phyloP scores from a whole-genome alignment of 2,113 vertebrate species.

The Perccottus glenii region DNA sequence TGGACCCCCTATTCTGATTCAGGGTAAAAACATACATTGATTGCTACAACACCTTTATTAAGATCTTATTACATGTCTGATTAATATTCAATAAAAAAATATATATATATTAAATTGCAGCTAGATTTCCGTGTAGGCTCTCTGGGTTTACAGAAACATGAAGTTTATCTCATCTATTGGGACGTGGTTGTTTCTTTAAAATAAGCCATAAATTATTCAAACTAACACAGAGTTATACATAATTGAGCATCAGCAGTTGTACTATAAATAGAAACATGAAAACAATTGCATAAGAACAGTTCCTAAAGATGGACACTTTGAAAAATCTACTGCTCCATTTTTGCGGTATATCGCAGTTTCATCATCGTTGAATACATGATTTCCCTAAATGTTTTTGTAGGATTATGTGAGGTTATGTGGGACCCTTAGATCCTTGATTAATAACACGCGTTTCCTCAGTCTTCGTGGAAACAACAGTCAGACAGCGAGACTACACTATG shows the following conservation, averaged over 20 bases:
- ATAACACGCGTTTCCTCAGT: neutral
- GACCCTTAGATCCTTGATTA: neutral
- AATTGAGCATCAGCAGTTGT: neutral
- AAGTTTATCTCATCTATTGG: no score
- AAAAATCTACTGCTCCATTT: no score
- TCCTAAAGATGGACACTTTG: neutral
- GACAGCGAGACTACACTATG: conserved; percentile 5
- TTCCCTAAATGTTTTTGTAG: neutral
- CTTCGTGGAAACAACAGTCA: neutral
- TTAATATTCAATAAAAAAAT: no score
- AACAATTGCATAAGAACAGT: neutral
- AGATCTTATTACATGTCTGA: no score
- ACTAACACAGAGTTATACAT: neutral
- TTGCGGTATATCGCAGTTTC: no score
- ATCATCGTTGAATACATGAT: no score
- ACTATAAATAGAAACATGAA: conserved; percentile 5
- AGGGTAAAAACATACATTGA: no score
- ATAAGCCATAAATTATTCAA: neutral
- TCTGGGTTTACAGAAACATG: no score
- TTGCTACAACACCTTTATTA: no score
- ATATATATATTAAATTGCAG: no score
- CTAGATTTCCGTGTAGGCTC: no score
- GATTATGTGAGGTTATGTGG: neutral
- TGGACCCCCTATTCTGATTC: no score
- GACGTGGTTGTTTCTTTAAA: neutral